These are phyloP conservation scores for Cantharis lateralis DNA, from an alignment of 2,888 invertebrate genomes.

Conservation along the genomic window DNA sequence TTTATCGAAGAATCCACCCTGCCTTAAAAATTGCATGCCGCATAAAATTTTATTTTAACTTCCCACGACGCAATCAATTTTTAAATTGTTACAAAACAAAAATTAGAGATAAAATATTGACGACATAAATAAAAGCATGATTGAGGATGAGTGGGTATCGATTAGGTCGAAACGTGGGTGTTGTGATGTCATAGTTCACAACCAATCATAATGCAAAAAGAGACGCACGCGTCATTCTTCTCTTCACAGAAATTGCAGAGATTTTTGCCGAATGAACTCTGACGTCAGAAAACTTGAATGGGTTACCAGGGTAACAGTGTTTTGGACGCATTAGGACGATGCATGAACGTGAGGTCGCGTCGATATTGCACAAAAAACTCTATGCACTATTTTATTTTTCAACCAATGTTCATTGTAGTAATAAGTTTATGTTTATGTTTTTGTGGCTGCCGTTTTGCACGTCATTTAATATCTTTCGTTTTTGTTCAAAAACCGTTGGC, in stretches of 20 bases:
- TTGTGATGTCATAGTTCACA: slow-evolving; percentile 41
- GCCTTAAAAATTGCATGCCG: background rate
- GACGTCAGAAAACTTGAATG: slow-evolving; percentile 48
- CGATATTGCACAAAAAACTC: slow-evolving; percentile 27
- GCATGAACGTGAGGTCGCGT: slow-evolving; percentile 28
- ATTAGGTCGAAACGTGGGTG: slow-evolving; percentile 42
- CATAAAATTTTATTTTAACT: background rate
- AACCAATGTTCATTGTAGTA: background rate
- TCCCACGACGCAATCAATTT: background rate
- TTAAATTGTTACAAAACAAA: background rate
- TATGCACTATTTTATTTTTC: slow-evolving; percentile 5
- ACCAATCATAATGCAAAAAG: slow-evolving; percentile 35
- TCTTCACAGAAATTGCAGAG: slow-evolving; percentile 42
- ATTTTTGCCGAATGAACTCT: slow-evolving; percentile 46
- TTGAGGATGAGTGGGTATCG: slow-evolving; percentile 40
- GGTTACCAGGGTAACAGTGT: slow-evolving; percentile 47
- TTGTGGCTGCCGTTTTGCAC: background rate
- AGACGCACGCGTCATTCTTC: slow-evolving; percentile 42
- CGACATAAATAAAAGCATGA: slow-evolving; percentile 21
- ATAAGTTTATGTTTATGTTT: background rate
- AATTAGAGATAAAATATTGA: slow-evolving; percentile 16
- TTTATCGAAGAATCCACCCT: background rate
- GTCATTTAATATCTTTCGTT: background rate
- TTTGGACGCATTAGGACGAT: slow-evolving; percentile 37
- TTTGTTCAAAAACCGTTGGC: background rate